phyloP scores from a whole-genome alignment of 1,140 invertebrate genomes.

The Eufriesea mexicana region DNA sequence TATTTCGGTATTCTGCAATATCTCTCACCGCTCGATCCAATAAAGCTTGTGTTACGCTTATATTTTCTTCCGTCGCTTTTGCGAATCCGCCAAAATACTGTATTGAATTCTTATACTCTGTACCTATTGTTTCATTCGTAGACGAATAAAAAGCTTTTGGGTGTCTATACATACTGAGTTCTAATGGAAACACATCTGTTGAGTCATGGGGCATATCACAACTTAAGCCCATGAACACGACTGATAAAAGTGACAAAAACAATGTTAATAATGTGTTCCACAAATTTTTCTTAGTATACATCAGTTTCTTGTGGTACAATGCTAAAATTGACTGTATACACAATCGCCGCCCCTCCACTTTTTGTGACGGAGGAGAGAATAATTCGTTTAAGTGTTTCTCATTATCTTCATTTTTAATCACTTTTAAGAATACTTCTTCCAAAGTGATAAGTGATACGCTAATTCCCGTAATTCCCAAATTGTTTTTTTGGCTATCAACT shows the following conservation, averaged over 20 bases:
- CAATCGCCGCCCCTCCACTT: conserved; percentile 69
- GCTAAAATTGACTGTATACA: conserved; percentile 70
- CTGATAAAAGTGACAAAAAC: conserved; percentile 70
- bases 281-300: conserved; percentile 73
- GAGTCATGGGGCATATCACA: conserved; percentile 66
- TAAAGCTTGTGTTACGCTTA: conserved; percentile 65
- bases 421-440: conserved; percentile 93
- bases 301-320: conserved; percentile 74
- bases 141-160: conserved; percentile 70
- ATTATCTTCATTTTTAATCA: conserved; percentile 74
- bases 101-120: conserved; percentile 63
- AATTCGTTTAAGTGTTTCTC: conserved; percentile 66
- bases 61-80: conserved; percentile 6
- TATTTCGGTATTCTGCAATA: conserved; percentile 73
- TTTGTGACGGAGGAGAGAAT: conserved; percentile 57
- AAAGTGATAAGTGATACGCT: conserved; percentile 92
- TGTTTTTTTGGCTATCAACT: conserved; percentile 84
- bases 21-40: conserved; percentile 64
- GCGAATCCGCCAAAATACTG: conserved; percentile 46
- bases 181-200: conserved; percentile 62
- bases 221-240: conserved; percentile 72
- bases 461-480: conserved; percentile 88
- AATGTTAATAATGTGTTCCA: conserved; percentile 64
- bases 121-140: conserved; percentile 52
- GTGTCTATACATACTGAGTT: conserved; percentile 68